A percentile compares a stretch with the other conserved stretches of the same genome.
Conservation (phyloP, 2,113 vertebrate species). For the Psittacus erithacus region DNA sequence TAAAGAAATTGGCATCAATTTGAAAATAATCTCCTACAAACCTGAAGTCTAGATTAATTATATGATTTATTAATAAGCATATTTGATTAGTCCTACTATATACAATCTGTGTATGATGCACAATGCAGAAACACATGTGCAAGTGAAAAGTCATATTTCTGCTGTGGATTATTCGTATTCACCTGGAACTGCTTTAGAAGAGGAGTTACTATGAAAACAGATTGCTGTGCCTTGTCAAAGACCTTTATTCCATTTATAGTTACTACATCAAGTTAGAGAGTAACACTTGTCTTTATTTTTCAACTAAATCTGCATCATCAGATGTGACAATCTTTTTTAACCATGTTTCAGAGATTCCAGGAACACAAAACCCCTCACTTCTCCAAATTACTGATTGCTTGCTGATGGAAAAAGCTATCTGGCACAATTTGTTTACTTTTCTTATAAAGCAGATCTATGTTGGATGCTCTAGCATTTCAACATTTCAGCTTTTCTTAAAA, state of each 20-base stretch:
- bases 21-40: background rate
- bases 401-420: background rate
- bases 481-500: background rate
- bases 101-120: background rate
- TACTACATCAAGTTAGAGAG: background rate
- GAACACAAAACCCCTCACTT: background rate
- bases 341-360: background rate
- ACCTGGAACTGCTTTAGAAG: background rate
- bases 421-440: background rate
- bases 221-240: background rate
- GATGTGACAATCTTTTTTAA: background rate
- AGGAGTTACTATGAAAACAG: background rate
- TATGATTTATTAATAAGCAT: background rate
- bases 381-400: background rate
- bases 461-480: background rate
- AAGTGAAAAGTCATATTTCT: background rate
- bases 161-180: background rate
- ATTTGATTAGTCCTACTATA: background rate
- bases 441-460: background rate
- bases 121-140: background rate
- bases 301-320: background rate
- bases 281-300: background rate
- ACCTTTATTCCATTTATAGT: conserved; percentile 1
- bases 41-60: conserved; percentile 1
- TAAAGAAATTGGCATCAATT: conserved; percentile 4